phyloP scores from a whole-genome alignment of 2,113 vertebrate genomes.

The Numenius arquata region DNA sequence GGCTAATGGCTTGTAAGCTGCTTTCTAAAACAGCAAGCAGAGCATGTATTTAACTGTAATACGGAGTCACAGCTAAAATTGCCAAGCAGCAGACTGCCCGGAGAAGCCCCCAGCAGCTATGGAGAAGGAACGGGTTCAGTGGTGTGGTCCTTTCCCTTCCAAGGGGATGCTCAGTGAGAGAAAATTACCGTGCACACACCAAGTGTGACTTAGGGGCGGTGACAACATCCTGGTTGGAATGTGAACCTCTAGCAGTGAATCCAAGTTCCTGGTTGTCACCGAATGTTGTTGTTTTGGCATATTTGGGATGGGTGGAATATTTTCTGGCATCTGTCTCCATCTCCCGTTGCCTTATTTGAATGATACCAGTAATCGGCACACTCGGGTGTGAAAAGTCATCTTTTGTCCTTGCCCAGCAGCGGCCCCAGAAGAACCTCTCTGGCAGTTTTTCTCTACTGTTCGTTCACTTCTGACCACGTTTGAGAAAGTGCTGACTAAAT shows the following conservation, averaged over 20 bases:
- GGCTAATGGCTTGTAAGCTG: neutral
- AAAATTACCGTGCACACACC: fast-evolving
- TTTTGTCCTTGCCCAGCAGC: neutral
- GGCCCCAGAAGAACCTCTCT: neutral
- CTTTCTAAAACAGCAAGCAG: neutral
- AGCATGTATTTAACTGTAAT: fast-evolving
- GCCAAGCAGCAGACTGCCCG: neutral
- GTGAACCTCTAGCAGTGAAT: neutral
- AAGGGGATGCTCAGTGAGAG: too few species aligned
- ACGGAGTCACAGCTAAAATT: neutral
- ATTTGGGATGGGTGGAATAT: neutral
- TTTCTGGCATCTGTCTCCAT: neutral
- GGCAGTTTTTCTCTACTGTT: neutral
- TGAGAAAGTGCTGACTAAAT: too few species aligned
- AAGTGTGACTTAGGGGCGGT: too few species aligned
- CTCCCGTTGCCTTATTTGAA: neutral
- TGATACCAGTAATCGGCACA: neutral
- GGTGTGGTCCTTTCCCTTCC: neutral
- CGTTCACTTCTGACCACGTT: neutral
- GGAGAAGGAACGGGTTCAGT: neutral
- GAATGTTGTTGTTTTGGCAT: neutral
- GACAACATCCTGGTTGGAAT: neutral
- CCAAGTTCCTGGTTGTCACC: neutral
- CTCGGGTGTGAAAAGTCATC: fast-evolving
- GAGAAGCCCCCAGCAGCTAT: neutral